A percentile compares a stretch with the other conserved stretches of the same genome.
Conservation (phyloP, 2,113 vertebrate genomes). For the Sialia sialis region DNA sequence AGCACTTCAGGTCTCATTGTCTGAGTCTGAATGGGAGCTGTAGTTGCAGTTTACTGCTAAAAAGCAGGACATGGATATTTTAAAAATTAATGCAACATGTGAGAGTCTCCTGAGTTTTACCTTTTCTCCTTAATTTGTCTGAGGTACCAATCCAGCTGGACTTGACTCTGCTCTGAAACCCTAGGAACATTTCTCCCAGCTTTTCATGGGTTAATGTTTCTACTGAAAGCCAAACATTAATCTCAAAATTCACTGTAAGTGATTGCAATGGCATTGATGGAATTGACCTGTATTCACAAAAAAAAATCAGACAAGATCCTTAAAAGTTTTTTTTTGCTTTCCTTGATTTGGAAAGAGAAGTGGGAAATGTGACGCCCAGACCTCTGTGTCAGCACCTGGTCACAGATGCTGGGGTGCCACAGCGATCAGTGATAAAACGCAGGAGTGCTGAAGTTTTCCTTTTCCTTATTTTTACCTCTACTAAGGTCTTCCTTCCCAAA, state of each 20-base stretch:
- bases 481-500: not conserved
- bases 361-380: not conserved
- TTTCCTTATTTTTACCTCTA: not conserved
- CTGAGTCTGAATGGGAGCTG: not conserved
- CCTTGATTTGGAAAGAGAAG: not conserved
- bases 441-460: not conserved
- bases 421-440: not conserved
- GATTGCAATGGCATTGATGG: not conserved
- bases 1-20: not conserved
- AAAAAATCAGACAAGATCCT: not conserved
- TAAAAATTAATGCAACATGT: slow-evolving; percentile 25
- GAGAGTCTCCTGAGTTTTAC: not conserved
- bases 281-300: not conserved
- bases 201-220: not conserved
- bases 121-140: not conserved
- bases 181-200: not conserved
- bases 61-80: not conserved
- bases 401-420: not conserved
- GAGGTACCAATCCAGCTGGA: not conserved
- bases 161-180: not conserved
- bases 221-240: not conserved
- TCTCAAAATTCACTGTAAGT: not conserved
- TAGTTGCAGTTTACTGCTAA: not conserved
- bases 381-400: not conserved
- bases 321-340: not conserved